Evolutionary conservation across 2,113 vertebrate species (phyloP).

Genomic region (Pholis gunnellus): DNA sequence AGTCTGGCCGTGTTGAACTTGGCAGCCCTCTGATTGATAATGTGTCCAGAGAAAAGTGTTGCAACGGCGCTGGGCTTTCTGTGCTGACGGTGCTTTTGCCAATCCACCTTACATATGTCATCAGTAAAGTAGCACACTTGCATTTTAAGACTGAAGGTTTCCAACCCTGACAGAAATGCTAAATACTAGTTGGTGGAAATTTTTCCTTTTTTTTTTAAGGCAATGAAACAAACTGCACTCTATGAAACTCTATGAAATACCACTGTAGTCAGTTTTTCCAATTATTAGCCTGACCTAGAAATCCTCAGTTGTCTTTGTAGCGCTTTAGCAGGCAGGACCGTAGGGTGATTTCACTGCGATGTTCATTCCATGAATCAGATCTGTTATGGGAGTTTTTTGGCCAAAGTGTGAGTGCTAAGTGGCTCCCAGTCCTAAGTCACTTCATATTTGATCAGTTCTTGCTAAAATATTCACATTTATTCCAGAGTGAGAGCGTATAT

Average conservation of each 20-base stretch:
- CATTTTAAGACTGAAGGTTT: constrained; percentile 70
- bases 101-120: constrained; percentile 73
- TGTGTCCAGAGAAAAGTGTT: constrained; percentile 59
- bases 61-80: constrained; percentile 58
- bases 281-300: constrained; percentile 84
- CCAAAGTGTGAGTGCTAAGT: constrained; percentile 48
- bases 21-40: constrained; percentile 66
- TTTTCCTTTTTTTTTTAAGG: constrained; percentile 49
- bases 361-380: constrained; percentile 68
- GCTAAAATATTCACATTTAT: constrained; percentile 61
- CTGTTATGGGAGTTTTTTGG: constrained; percentile 56
- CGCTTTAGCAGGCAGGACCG: constrained; percentile 66
- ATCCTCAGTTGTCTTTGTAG: constrained; percentile 77
- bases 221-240: constrained; percentile 78
- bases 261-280: constrained; percentile 81
- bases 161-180: constrained; percentile 75
- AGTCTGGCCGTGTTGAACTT: constrained; percentile 70
- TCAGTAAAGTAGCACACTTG: constrained; percentile 63
- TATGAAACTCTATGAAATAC: constrained; percentile 66
- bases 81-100: constrained; percentile 45
- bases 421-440: constrained; percentile 51
- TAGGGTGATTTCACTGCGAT: constrained; percentile 56
- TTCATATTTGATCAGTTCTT: constrained; percentile 56
- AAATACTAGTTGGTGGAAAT: constrained; percentile 78
- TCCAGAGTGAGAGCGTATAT: constrained; percentile 50